phyloP scores from a whole-genome alignment of 2,113 vertebrate species.

The Otolemur garnettii region DNA sequence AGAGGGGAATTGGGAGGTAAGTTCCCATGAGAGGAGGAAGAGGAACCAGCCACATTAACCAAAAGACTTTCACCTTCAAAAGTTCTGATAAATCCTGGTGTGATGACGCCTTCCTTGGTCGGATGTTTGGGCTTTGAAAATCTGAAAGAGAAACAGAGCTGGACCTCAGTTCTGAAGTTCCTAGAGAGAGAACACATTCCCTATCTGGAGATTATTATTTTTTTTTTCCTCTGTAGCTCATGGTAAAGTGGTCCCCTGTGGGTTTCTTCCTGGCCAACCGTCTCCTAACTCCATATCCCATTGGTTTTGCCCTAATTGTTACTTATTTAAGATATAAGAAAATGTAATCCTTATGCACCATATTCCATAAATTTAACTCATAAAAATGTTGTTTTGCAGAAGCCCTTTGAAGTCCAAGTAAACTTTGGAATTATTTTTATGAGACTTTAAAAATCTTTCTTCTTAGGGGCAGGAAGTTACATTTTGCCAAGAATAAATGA shows the following conservation, averaged over 20 bases:
- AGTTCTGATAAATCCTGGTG: neutral
- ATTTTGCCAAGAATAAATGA: constrained; percentile 83
- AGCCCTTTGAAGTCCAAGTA: constrained; percentile 82
- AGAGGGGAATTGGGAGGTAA: neutral
- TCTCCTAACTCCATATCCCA: neutral
- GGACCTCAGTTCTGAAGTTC: neutral
- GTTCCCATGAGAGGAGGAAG: neutral
- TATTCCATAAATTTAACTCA: constrained; percentile 75
- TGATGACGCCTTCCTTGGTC: neutral
- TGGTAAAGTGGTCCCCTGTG: constrained; percentile 3
- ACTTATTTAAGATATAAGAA: constrained; percentile 74
- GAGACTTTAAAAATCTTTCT: constrained; percentile 80
- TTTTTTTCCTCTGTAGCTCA: neutral
- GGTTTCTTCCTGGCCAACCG: constrained; percentile 43
- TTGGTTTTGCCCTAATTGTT: constrained; percentile 60
- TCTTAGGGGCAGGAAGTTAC: constrained; percentile 76
- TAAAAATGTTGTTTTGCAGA: constrained; percentile 75
- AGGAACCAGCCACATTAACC: neutral
- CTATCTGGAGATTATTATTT: neutral
- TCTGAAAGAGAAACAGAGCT: neutral
- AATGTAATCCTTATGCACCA: constrained; percentile 70
- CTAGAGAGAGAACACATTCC: neutral
- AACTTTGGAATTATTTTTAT: constrained; percentile 81
- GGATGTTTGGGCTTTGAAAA: neutral
- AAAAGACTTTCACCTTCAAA: neutral